Evolutionary conservation across 2,113 vertebrate genomes (phyloP).

Genomic region (Cheilinus undulatus): DNA sequence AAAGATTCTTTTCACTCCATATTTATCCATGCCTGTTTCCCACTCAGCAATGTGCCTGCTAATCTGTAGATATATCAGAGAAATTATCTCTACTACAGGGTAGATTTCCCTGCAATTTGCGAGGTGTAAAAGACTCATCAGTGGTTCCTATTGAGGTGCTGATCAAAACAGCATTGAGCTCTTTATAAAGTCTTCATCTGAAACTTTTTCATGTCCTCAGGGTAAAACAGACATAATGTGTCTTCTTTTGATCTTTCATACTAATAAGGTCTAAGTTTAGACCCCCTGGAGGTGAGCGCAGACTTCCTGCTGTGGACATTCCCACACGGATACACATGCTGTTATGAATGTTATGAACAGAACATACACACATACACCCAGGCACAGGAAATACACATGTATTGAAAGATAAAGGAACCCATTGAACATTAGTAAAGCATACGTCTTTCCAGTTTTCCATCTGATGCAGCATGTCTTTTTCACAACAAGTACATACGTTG

Average conservation of each 20-base stretch:
- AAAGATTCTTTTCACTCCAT: neutral
- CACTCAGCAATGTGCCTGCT: neutral
- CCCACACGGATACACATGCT: neutral
- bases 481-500: no score
- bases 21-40: neutral
- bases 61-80: neutral
- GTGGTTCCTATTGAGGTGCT: neutral
- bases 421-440: no score
- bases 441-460: no score
- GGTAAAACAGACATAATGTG: neutral
- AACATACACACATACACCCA: neutral
- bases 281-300: neutral
- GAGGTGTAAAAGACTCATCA: neutral
- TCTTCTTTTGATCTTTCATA: conserved; percentile 11
- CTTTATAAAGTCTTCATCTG: neutral
- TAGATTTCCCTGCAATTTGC: neutral
- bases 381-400: neutral
- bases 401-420: no score
- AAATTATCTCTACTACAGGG: no score
- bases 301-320: neutral
- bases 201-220: conserved; percentile 10
- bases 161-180: neutral
- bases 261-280: neutral
- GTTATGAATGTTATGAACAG: neutral
- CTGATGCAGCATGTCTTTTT: no score